Evolutionary conservation across 2,888 invertebrate species (phyloP), one percentile per base, ranked within the genome.

Genomic region (Craniophora ligustri): DNA sequence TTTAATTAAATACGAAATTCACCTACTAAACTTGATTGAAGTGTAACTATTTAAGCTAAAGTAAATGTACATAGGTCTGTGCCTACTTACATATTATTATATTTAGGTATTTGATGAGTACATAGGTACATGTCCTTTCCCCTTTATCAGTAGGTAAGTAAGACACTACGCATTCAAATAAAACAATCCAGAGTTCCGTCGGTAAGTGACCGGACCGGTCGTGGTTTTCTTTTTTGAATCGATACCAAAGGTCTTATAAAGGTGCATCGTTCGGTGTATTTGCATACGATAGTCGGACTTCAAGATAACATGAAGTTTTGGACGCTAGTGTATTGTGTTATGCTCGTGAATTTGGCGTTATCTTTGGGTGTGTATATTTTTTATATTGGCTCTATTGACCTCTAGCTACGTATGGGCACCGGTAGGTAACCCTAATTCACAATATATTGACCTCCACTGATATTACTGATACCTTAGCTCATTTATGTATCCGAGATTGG

Each of bases 301-400:
- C 49, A 13, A 55, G 39, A 19, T 13, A 63, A 45, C 0, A 72
- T 72, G 71, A 70, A 57, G 47, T 53, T 53, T 28, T 73, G 46
- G 59, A 30, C 30, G n/a, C 5, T 54, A 13, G 41, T 67, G 41
- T 34, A 60, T 8, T 44, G 63, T 34, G 14, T 64, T 32, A 21
- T 74, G 30, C 28, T 53, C 35, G 16, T 47, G 23, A 36, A 50
- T 19, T 13, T 72, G 28, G 39, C 50, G 11, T 16, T 68, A 13
- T 23, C 28, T 31, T 34, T 48, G 6, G 50, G 69, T 69, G 31
- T 64, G 72, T 55, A 13, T 32, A 4, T 2, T 0, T n/a, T 19
- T 6, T n/a, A 1, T 30, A 5, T 26, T 42, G 8, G 3, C 31
- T 14, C 3, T 21, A 15, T 16, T 10, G 10, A 16, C 10, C n/a